phyloP scores from a whole-genome alignment of 2,888 invertebrate species.

The Hydropsyche betteni region DNA sequence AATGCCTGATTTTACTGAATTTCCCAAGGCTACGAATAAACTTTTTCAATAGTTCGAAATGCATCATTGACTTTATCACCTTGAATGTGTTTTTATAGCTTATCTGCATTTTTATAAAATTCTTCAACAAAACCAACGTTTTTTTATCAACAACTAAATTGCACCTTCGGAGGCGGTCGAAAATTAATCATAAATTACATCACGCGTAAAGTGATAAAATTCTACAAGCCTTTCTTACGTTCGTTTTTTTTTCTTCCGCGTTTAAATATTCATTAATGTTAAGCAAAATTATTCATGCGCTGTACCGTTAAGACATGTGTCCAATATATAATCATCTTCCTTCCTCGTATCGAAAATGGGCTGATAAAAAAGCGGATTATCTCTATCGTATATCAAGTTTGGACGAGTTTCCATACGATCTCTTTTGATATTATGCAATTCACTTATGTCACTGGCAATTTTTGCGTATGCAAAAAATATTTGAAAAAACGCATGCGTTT shows the following conservation, averaged over 20 bases:
- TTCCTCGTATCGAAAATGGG: too few species aligned
- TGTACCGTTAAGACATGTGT: too few species aligned
- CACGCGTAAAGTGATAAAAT: conserved; percentile 11
- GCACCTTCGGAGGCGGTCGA: too few species aligned
- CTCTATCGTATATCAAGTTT: too few species aligned
- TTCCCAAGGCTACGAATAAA: too few species aligned
- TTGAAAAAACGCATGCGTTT: too few species aligned
- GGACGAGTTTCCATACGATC: background rate
- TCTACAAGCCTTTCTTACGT: background rate
- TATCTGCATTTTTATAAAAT: background rate
- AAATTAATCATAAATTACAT: conserved; percentile 2
- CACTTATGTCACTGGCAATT: background rate
- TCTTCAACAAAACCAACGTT: background rate
- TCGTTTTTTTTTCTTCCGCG: conserved; percentile 1
- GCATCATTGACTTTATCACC: conserved; percentile 21
- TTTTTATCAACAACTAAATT: too few species aligned
- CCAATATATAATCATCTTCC: too few species aligned
- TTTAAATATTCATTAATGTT: conserved; percentile 27
- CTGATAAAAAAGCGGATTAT: too few species aligned
- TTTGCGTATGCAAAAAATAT: background rate
- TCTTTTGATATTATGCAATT: background rate
- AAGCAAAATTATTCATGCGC: background rate
- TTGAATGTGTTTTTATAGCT: background rate
- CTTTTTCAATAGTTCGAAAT: background rate
- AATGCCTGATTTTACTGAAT: too few species aligned